Evolutionary conservation across 2,888 invertebrate genomes (phyloP), one percentile per base, ranked within the genome.

Genomic region (Parnassius smintheus): DNA sequence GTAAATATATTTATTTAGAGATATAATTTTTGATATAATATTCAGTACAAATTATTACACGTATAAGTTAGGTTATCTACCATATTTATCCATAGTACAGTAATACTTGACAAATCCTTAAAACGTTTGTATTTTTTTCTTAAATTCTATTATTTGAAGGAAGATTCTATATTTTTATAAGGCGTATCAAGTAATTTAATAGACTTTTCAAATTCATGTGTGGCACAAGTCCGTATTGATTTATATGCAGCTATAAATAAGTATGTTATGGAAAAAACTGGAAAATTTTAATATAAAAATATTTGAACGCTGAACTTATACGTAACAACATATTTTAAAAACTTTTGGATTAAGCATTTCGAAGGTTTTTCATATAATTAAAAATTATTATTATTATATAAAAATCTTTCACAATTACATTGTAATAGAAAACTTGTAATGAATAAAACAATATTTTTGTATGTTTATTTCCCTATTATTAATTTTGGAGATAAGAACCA

Each of bases 1-100:
- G 72, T 75, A 71, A 69, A 68, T 74, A 68, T 69, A 65, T 71
- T 72, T 77, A 77, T 75, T 76, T 69, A 72, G 73, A 77, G 71
- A 75, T 69, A 75, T 74, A 75, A 64, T 75, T 70, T 50, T 67
- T 74, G 66, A 66, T 75, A 75, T 72, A 75, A 75, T 72, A 75
- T 72, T 71, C 68, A 68, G 72, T 78, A 77, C 67, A 76, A 76
- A 77, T 73, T 65, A 35, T 35, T 68, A 66, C 59, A 60, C 53
- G 56, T 51, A 59, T 49, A 64, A 35, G 9, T 52, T 49, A 64
- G 18, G 9, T 52, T 49, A 48, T n/a, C 56, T 64, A 64, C 46
- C 56, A 59, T 55, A 54, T 62, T 58, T 58, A 50, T 50, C 51
- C n/a, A 55, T 45, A 56, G 50, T 52, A 55, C 41, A 41, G 18